Conservation (phyloP, 2,888 invertebrate genomes). For the Cephus pygmeus region DNA sequence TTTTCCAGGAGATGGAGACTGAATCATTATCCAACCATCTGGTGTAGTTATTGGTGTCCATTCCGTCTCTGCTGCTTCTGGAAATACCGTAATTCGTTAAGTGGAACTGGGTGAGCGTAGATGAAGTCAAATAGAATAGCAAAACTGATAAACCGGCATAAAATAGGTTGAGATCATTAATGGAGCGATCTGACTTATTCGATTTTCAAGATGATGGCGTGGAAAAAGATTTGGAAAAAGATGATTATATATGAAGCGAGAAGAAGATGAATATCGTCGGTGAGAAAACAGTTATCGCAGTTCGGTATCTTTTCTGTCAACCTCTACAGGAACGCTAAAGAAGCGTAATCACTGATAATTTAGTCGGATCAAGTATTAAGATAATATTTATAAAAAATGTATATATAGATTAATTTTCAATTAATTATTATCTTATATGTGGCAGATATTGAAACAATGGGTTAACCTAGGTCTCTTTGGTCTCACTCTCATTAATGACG, state of each 20-base stretch:
- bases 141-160: background rate
- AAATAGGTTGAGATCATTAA: background rate
- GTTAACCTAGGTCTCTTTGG: too few species aligned
- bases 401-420: background rate
- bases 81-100: constrained; percentile 35
- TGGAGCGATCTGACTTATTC: background rate
- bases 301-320: background rate
- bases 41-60: constrained; percentile 76
- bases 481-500: background rate
- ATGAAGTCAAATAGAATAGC: background rate
- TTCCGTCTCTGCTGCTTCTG: constrained; percentile 65
- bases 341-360: background rate
- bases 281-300: background rate
- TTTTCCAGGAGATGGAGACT: constrained; percentile 40
- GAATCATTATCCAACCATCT: constrained; percentile 75
- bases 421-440: background rate
- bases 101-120: background rate
- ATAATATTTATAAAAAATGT: background rate
- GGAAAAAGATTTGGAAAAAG: background rate
- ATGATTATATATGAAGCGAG: background rate
- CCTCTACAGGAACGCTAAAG: background rate
- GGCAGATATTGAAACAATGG: background rate
- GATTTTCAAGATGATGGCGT: background rate
- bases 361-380: background rate
- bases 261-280: background rate